Evolutionary conservation across 2,888 invertebrate species (phyloP).

Genomic region (Zelleria hepariella): DNA sequence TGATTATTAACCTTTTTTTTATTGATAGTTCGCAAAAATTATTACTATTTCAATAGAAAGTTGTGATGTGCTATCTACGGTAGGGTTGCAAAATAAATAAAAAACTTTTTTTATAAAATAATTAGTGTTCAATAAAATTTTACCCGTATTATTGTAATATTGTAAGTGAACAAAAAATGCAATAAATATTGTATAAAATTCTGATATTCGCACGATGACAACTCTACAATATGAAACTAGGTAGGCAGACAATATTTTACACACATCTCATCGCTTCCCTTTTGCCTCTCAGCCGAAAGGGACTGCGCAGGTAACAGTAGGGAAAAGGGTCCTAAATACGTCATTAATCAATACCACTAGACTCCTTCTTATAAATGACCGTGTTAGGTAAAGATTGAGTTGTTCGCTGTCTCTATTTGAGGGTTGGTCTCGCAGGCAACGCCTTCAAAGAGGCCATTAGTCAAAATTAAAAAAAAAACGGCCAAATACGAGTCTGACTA

Average conservation of each 20-base stretch:
- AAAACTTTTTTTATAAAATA: no score
- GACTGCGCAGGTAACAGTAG: slow-evolving; percentile 44
- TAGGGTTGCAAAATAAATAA: no score
- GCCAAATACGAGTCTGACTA: neutral
- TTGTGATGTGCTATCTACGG: no score
- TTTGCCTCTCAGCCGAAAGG: neutral
- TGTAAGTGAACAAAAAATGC: no score
- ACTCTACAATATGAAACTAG: neutral
- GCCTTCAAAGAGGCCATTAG: slow-evolving; percentile 32
- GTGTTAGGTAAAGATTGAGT: slow-evolving; percentile 37
- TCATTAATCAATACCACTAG: slow-evolving; percentile 59
- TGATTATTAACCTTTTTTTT: no score
- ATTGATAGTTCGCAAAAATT: no score
- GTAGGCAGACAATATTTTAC: neutral
- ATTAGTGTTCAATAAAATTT: no score
- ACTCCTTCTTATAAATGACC: slow-evolving; percentile 42
- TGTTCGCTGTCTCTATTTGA: slow-evolving; percentile 12
- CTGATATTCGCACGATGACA: neutral
- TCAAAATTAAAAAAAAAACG: slow-evolving; percentile 9
- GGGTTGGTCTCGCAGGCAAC: slow-evolving; percentile 34
- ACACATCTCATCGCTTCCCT: neutral
- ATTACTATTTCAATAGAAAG: no score
- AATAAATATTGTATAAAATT: no score
- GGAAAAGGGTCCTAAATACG: slow-evolving; percentile 13
- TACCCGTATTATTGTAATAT: no score